phyloP scores from a whole-genome alignment of 2,113 vertebrate species.

The Cyprinodon tularosa region DNA sequence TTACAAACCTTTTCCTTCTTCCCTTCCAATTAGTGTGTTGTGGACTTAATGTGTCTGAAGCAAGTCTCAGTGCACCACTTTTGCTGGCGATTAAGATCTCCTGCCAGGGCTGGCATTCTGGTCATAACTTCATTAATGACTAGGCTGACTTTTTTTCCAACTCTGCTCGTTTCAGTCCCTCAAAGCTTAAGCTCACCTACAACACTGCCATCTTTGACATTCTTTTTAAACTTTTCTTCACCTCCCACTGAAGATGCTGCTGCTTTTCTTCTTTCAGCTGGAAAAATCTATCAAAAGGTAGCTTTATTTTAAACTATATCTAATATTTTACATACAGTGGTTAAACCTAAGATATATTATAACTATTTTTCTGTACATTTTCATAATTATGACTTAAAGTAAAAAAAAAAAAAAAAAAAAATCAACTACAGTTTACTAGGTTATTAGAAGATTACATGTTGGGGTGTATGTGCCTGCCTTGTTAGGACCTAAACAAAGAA shows the following conservation, averaged over 20 bases:
- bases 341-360: no score
- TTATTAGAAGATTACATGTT: not conserved
- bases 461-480: not conserved
- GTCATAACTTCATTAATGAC: slow-evolving; percentile 71
- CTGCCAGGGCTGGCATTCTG: slow-evolving; percentile 42
- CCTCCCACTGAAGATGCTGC: not conserved
- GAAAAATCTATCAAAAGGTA: not conserved
- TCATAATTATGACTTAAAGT: not conserved
- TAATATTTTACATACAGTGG: no score
- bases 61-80: slow-evolving; percentile 46
- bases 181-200: slow-evolving; percentile 15
- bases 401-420: no score
- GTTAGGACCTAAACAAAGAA: not conserved
- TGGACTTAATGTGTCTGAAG: slow-evolving; percentile 59
- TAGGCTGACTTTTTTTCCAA: slow-evolving; percentile 57
- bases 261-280: not conserved
- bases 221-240: slow-evolving; percentile 4
- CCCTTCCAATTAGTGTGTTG: slow-evolving; percentile 59
- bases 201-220: slow-evolving; percentile 19
- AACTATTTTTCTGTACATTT: no score
- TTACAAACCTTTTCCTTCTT: slow-evolving; percentile 58
- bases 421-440: no score
- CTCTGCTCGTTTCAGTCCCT: slow-evolving; percentile 30
- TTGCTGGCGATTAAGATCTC: slow-evolving; percentile 59
- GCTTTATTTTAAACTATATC: no score